Evolutionary conservation across 2,113 vertebrate genomes (phyloP), one percentile per base, ranked within the genome.

Genomic region (Corynorhinus townsendii): DNA sequence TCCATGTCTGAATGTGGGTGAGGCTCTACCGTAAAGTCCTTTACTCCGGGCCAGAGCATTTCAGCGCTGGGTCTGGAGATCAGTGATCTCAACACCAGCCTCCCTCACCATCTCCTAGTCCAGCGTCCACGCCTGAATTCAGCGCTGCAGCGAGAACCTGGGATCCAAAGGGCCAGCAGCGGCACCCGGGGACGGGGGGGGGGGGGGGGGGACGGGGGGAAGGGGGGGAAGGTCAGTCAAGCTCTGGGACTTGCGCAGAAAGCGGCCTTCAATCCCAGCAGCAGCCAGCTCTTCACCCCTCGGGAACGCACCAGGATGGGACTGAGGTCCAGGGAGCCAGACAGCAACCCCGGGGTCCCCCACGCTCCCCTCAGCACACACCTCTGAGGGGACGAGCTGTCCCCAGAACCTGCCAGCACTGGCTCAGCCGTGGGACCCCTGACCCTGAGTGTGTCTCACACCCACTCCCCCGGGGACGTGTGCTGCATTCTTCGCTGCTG

Each of bases 371-470:
- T n/a, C 7, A n/a, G 33, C 64, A 0, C 4, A 7, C 5, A 33
- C 71, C 49, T 68, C 35, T 5, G 47, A 66, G 45, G 45, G 54
- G 54, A 40, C 4, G 5, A 54, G 4, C 11, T 22, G 4, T 47
- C 17, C 0, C 17, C 0, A 38, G 91, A 64, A 35, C 15, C 49
- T 43, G 45, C n/a, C 2, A 38, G 76, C 19, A 7, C 17, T 0
- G 40, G 71, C 7, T 8, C 35, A 38, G 80, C 17, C 11, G 49
- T 7, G 17, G 24, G 56, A 24, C 22, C 35, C 0, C 0, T 2
- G 17, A 1, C 30, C n/a, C 38, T 24, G 79, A 94, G 17, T 56
- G 3, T 22, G 19, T 8, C 40, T 38, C 49, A 11, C 24, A 6
- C 56, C 22, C 35, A 20, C 26, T 11, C 59, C 22, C 40, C 7